Percentiles rank a stretch among this genome's conserved stretches.
phyloP scores from a whole-genome alignment of 2,113 vertebrate species.

The Carollia perspicillata region DNA sequence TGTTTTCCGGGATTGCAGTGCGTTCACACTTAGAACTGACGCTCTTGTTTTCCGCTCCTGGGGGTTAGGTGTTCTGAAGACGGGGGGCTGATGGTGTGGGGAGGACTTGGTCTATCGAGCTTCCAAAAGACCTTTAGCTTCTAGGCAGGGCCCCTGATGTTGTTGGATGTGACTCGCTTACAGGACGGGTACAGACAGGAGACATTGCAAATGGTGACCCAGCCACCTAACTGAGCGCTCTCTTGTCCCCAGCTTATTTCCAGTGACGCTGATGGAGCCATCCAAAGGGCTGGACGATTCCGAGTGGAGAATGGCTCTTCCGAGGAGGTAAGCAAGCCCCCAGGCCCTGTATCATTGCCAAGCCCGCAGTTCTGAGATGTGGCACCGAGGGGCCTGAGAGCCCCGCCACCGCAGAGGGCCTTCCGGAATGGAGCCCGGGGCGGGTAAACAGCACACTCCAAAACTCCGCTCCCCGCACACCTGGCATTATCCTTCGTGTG shows the following conservation, averaged over 20 bases:
- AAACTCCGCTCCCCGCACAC: not conserved
- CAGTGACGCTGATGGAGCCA: conserved; percentile 98
- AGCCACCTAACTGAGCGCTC: not conserved
- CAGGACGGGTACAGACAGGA: not conserved
- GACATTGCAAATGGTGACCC: not conserved
- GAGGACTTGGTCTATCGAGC: not conserved
- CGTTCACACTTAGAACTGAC: not conserved
- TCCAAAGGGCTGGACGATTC: conserved; percentile 97
- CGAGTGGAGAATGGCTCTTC: conserved; percentile 97
- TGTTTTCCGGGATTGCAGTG: not conserved
- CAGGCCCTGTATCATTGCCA: not conserved
- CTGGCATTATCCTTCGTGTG: not conserved
- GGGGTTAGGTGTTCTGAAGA: not conserved
- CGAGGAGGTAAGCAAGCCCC: conserved; percentile 87
- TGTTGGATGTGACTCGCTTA: not conserved
- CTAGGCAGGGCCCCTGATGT: not conserved
- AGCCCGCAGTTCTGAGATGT: not conserved
- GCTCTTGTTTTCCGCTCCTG: not conserved
- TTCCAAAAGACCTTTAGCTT: not conserved
- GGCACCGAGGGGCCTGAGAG: not conserved
- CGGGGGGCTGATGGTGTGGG: not conserved
- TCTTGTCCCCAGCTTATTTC: conserved; percentile 90
- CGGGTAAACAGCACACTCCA: not conserved
- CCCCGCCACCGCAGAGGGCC: not conserved
- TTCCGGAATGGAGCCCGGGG: not conserved